Evolutionary conservation across 2,888 invertebrate genomes (phyloP).

Genomic region (Xanthorhoe designata): DNA sequence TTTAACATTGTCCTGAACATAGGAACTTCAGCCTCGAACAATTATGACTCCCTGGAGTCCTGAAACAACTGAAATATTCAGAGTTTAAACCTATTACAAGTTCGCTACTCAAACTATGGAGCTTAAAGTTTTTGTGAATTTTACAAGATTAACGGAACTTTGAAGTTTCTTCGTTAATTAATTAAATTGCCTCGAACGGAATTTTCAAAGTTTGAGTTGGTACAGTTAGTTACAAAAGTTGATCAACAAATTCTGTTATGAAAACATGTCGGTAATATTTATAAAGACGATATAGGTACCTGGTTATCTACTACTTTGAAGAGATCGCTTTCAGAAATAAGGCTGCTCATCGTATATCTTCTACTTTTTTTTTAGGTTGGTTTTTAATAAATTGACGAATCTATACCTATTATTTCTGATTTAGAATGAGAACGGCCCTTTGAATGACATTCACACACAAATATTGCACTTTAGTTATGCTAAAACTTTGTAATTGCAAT

Average conservation of each 20-base stretch:
- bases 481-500: constrained; percentile 16
- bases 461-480: constrained; percentile 1
- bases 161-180: constrained; percentile 68
- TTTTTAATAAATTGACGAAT: no score
- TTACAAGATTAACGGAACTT: constrained; percentile 70
- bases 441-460: background rate
- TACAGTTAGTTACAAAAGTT: background rate
- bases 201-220: constrained; percentile 20
- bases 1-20: background rate
- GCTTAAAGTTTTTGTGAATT: constrained; percentile 80
- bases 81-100: constrained; percentile 75
- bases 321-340: no score
- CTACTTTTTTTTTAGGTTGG: no score
- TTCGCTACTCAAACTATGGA: constrained; percentile 66
- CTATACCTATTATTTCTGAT: background rate
- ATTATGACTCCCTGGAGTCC: constrained; percentile 39
- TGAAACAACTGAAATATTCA: constrained; percentile 62
- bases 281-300: no score
- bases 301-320: no score
- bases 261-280: background rate
- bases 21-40: constrained; percentile 38
- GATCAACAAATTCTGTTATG: background rate
- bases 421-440: background rate
- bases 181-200: constrained; percentile 55
- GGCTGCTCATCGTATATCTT: no score